Evolutionary conservation across 2,113 vertebrate species (phyloP).

Genomic region (Festucalex cinctus): DNA sequence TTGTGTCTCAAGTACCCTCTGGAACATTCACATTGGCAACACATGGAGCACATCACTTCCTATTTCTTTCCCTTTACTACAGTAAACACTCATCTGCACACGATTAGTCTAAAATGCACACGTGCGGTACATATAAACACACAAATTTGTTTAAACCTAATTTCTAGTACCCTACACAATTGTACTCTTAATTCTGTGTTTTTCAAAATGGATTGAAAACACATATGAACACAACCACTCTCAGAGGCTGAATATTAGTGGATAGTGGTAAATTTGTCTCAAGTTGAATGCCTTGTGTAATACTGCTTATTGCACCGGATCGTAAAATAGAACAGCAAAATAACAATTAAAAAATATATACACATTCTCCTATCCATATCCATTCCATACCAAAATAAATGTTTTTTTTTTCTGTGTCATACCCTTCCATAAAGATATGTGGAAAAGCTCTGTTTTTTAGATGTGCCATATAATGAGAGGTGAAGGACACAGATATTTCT

Average conservation of each 20-base stretch:
- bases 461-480: not conserved
- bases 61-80: conserved; percentile 59
- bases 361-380: too few relatives aligned
- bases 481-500: not conserved
- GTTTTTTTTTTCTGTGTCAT: not conserved
- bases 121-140: conserved; percentile 30
- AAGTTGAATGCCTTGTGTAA: not conserved
- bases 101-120: conserved; percentile 49
- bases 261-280: not conserved
- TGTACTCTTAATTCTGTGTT: conserved; percentile 7
- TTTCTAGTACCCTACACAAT: conserved; percentile 41
- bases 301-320: not conserved
- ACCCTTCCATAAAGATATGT: not conserved
- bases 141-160: conserved; percentile 49
- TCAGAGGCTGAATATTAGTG: not conserved
- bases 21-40: conserved; percentile 38
- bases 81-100: conserved; percentile 67
- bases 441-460: too few relatives aligned
- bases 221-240: not conserved
- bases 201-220: not conserved
- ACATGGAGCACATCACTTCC: conserved; percentile 67
- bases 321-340: not conserved
- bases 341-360: not conserved
- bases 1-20: conserved; percentile 16
- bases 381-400: not conserved